Conservation (phyloP, 2,113 vertebrate species). For the Oryzias woworae region DNA sequence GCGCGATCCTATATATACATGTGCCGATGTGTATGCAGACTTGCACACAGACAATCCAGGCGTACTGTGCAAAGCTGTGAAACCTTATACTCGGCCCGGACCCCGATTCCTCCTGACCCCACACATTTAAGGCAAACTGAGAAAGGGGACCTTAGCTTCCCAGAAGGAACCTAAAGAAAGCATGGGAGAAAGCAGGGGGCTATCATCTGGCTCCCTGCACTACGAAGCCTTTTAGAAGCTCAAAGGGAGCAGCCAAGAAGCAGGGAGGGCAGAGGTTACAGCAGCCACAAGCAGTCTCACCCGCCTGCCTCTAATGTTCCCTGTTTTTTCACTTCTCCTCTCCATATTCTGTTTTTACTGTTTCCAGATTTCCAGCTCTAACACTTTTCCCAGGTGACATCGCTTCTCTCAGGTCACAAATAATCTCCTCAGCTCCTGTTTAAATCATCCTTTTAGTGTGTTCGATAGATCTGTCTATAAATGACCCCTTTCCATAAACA, state of each 20-base stretch:
- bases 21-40: conserved; percentile 20
- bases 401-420: conserved; percentile 56
- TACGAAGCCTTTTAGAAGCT: conserved; percentile 66
- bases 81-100: conserved; percentile 65
- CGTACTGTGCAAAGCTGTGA: conserved; percentile 62
- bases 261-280: conserved; percentile 65
- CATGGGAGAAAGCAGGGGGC: conserved; percentile 47
- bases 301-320: conserved; percentile 63
- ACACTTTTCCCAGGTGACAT: conserved; percentile 67
- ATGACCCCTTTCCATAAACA: too few relatives aligned
- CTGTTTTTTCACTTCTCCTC: conserved; percentile 24
- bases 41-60: conserved; percentile 46
- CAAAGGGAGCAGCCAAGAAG: conserved; percentile 64
- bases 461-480: background rate
- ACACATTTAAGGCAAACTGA: conserved; percentile 52
- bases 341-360: conserved; percentile 57
- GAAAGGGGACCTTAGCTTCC: conserved; percentile 61
- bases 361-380: conserved; percentile 74
- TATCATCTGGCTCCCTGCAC: conserved; percentile 71
- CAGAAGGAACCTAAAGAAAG: conserved; percentile 44
- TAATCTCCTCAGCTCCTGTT: conserved; percentile 64
- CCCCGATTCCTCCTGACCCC: conserved; percentile 68
- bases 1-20: too few relatives aligned
- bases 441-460: conserved; percentile 17
- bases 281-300: conserved; percentile 57